Percentiles rank a stretch among this genome's conserved stretches.
phyloP scores from a whole-genome alignment of 1,140 invertebrate genomes.

The Ectropis grisescens region DNA sequence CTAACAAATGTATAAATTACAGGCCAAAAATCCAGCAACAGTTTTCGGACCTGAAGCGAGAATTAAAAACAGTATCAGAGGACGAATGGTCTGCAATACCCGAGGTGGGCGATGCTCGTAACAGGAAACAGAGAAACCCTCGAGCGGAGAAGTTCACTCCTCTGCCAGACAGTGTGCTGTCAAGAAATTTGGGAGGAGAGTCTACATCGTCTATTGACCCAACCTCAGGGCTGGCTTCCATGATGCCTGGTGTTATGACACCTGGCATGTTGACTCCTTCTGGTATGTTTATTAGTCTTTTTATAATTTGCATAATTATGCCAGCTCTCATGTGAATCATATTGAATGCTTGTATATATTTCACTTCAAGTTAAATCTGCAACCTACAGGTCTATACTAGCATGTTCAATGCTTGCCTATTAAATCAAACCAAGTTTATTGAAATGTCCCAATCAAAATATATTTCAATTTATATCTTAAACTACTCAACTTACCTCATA shows the following conservation, averaged over 20 bases:
- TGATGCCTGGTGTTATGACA: slow-evolving; percentile 84
- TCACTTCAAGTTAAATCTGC: too few species aligned
- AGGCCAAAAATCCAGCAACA: slow-evolving; percentile 99
- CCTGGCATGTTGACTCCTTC: slow-evolving; percentile 83
- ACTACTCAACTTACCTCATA: too few species aligned
- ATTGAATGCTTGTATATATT: too few species aligned
- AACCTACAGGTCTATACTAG: not conserved
- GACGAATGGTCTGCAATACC: slow-evolving; percentile 98
- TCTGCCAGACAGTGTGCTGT: slow-evolving; percentile 95
- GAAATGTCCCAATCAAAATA: too few species aligned
- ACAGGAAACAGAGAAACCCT: slow-evolving; percentile 96
- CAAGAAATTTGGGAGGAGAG: slow-evolving; percentile 90
- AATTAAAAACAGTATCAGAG: slow-evolving; percentile 87
- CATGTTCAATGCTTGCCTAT: not conserved
- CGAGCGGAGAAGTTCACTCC: slow-evolving; percentile 97
- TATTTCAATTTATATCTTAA: too few species aligned
- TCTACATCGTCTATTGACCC: slow-evolving; percentile 87
- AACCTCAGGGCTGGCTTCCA: slow-evolving; percentile 85
- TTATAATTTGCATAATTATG: too few species aligned
- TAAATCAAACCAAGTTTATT: too few species aligned
- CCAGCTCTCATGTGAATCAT: too few species aligned
- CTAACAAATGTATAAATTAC: too few species aligned
- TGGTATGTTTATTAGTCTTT: slow-evolving; percentile 39
- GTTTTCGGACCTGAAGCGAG: slow-evolving; percentile 97
- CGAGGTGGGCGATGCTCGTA: slow-evolving; percentile 99